Conservation (phyloP, 2,797 vertebrate genomes). For the Prunella strophiata region DNA sequence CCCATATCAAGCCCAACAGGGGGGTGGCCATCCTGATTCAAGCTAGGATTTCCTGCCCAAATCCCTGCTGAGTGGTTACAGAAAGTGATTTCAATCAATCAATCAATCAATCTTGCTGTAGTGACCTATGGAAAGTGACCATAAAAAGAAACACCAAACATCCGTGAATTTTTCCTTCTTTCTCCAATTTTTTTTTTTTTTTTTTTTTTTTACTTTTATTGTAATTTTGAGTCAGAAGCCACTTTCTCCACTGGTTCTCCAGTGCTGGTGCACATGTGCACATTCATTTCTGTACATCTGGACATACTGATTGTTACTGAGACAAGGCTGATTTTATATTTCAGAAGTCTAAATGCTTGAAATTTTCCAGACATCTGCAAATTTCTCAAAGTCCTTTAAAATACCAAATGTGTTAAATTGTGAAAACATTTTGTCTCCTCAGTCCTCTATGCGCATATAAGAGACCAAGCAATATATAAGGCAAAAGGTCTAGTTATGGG, state of each 20-base stretch:
- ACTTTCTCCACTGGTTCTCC: neutral
- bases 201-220: neutral
- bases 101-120: neutral
- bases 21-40: neutral
- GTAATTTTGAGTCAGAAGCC: neutral
- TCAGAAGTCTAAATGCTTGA: neutral
- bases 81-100: neutral
- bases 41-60: neutral
- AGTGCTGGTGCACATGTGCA: accelerated
- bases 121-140: neutral
- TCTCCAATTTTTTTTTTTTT: neutral
- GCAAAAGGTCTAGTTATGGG: neutral
- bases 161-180: neutral
- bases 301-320: neutral
- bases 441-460: neutral
- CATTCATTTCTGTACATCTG: neutral
- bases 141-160: neutral
- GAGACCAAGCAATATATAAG: neutral
- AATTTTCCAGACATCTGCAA: constrained; percentile 4
- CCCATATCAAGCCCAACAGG: neutral
- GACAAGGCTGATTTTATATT: neutral
- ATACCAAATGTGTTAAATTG: neutral
- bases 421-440: neutral
- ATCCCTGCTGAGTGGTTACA: neutral
- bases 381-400: constrained; percentile 1